These are phyloP conservation scores for Artemia franciscana DNA, from an alignment of 1,140 invertebrate genomes.

Conservation along the genomic window DNA sequence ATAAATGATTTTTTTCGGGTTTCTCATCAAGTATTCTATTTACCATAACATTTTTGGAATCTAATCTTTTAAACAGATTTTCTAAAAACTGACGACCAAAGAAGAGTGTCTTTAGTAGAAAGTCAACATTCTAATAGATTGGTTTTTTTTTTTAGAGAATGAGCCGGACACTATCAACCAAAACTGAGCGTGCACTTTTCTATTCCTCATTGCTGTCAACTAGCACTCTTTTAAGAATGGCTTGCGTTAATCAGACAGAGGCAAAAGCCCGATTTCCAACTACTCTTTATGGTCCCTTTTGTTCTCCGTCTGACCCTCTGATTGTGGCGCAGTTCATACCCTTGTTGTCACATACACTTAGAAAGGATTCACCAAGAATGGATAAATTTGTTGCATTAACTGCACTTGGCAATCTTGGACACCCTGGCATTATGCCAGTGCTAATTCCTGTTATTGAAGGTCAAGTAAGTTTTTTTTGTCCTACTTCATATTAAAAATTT, in stretches of 20 bases:
- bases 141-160: conserved; percentile 9
- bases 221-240: conserved; percentile 11
- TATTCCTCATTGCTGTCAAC: conserved; percentile 12
- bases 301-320: conserved; percentile 6
- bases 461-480: conserved; percentile 3
- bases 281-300: conserved; percentile 14
- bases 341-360: conserved; percentile 7
- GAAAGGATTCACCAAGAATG: conserved; percentile 1
- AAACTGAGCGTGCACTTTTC: conserved; percentile 9
- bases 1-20: too few relatives aligned
- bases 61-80: too few relatives aligned
- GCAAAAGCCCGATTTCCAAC: conserved; percentile 13
- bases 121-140: too few relatives aligned
- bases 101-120: too few relatives aligned
- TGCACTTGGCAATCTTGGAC: conserved; percentile 14
- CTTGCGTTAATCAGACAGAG: conserved; percentile 13
- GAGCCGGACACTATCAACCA: conserved; percentile 1
- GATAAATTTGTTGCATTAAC: conserved; percentile 10
- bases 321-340: conserved; percentile 11
- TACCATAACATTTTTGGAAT: too few relatives aligned
- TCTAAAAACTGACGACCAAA: too few relatives aligned
- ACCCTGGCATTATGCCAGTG: conserved; percentile 10
- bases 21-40: conserved; percentile 1
- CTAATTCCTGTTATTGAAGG: conserved; percentile 13
- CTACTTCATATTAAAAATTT: not conserved